phyloP scores from a whole-genome alignment of 2,113 vertebrate genomes.

The Crotalus viridis region DNA sequence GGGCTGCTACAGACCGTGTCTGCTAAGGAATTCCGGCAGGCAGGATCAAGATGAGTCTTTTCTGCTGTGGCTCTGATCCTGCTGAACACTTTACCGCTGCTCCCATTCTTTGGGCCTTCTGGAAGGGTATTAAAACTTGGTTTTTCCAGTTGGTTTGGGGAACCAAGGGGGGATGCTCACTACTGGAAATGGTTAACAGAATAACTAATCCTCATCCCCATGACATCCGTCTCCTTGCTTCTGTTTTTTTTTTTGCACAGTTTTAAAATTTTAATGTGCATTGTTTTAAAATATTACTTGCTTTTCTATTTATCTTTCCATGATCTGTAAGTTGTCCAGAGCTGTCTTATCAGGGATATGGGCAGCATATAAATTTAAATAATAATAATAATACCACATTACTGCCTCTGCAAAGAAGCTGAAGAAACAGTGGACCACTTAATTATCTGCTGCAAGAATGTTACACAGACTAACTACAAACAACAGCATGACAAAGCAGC shows the following conservation, averaged over 20 bases:
- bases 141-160: not conserved
- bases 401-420: not conserved
- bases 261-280: not conserved
- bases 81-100: no score
- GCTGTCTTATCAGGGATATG: not conserved
- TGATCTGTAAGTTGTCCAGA: not conserved
- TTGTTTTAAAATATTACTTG: not conserved
- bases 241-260: not conserved
- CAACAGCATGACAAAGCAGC: not conserved
- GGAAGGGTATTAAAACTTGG: not conserved
- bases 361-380: not conserved
- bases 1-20: not conserved
- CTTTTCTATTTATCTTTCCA: not conserved
- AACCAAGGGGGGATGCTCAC: not conserved
- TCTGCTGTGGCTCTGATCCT: no score
- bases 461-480: not conserved
- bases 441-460: not conserved
- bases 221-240: not conserved
- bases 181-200: not conserved
- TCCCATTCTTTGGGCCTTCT: no score
- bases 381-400: not conserved
- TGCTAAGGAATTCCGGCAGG: no score
- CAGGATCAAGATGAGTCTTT: no score
- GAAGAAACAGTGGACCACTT: not conserved
- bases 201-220: not conserved